Evolutionary conservation across 2,113 vertebrate species (phyloP), one percentile per base, ranked within the genome.

Genomic region (Macheiramphus alcinus): DNA sequence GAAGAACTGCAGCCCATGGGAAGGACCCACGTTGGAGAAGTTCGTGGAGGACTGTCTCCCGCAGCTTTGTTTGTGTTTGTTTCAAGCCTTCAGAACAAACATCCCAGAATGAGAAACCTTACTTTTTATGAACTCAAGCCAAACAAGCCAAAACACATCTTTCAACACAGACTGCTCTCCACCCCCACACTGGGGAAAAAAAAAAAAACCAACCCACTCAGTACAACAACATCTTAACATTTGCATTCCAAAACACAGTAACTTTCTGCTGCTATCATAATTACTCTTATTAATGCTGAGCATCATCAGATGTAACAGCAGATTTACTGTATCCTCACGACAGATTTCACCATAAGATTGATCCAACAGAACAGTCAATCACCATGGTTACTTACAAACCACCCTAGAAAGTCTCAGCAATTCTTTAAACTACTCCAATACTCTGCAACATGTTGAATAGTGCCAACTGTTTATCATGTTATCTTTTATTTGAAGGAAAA

Each of bases 181-280:
- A 91, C 31, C 18, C 72, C 88, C 71, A 95, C 93, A 97, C 48
- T 75, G 47, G 53, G 83, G 92, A 9, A 75, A 95, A 87, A 94
- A 88, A 91, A 76, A 52, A 15, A 48, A 2, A 1, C 47, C 48
- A 50, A 10, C 52, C 34, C 84, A 76, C 91, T 67, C 82, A 86
- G 68, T 95, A 86, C 93, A 94, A 97, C 94, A 97, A 95, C 88
- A 91, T 96, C 92, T 96, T 96, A 97, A 95, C 87, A 96, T 95
- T 97, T 71, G 19, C 88, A 95, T 98, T 97, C 96, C 95, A 93
- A 98, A 97, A 95, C 83, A 94, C 63, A 95, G 91, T 71, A 97
- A 96, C 94, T 97, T 97, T 93, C 97, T 97, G 96, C 86, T 90
- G 63, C 79, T 74, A 43, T 62, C 75, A 40, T 56, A 90, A 92